phyloP scores from a whole-genome alignment of 2,888 invertebrate genomes.

The Lochmaea crataegi region DNA sequence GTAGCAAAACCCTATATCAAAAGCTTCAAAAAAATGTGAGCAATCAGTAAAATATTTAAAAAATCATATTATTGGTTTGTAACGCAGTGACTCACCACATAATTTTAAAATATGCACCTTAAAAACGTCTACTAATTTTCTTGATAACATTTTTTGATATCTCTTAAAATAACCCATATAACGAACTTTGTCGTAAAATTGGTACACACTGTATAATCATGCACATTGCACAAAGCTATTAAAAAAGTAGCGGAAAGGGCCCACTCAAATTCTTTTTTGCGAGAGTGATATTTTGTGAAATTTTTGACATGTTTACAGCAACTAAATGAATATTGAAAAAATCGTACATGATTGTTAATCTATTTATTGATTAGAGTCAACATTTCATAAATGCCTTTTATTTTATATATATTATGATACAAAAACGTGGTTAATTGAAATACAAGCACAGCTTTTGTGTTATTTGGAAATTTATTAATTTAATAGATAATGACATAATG shows the following conservation, averaged over 20 bases:
- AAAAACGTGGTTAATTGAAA: not conserved
- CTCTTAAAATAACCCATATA: no score
- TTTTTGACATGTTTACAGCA: conserved; percentile 2
- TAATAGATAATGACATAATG: not conserved
- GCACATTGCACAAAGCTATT: conserved; percentile 55
- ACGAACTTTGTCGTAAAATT: no score
- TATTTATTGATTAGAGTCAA: not conserved
- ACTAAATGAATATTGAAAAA: not conserved
- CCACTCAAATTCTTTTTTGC: conserved; percentile 11
- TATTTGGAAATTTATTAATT: not conserved
- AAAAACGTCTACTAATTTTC: no score
- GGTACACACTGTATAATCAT: no score
- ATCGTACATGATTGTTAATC: not conserved
- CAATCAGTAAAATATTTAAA: no score
- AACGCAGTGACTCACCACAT: no score
- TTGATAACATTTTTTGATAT: no score
- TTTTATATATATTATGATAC: not conserved
- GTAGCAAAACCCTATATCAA: no score
- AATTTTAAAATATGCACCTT: no score
- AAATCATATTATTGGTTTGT: no score
- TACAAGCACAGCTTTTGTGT: not conserved
- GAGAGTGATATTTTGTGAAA: conserved; percentile 17
- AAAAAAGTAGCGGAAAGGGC: conserved; percentile 15
- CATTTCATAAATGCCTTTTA: no score
- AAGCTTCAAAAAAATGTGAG: no score